phyloP scores from a whole-genome alignment of 1,140 invertebrate species.

The Formica exsecta region DNA sequence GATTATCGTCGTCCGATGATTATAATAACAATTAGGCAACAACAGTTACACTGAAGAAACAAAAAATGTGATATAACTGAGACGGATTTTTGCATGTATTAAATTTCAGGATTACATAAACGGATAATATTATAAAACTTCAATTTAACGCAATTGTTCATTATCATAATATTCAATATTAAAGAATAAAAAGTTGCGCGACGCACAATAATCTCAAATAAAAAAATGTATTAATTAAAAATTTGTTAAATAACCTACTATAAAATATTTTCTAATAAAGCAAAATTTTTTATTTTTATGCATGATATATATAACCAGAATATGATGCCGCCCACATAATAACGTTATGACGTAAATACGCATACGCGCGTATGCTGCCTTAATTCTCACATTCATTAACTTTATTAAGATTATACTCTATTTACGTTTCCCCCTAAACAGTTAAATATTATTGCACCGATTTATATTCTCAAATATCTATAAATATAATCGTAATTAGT shows the following conservation, averaged over 20 bases:
- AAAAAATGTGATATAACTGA: background rate
- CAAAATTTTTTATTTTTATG: background rate
- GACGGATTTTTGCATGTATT: background rate
- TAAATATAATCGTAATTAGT: background rate
- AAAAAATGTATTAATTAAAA: background rate
- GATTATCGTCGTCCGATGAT: background rate
- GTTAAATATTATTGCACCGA: background rate
- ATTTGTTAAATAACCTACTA: background rate
- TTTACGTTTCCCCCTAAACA: too few species aligned
- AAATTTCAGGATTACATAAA: background rate
- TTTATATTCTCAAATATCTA: background rate
- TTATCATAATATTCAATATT: background rate
- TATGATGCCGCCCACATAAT: background rate
- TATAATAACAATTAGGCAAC: background rate
- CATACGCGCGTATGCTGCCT: too few species aligned
- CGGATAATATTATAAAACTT: background rate
- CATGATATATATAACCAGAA: constrained; percentile 9
- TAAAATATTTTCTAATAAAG: constrained; percentile 16
- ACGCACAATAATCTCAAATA: background rate
- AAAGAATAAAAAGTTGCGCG: background rate
- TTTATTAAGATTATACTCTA: too few species aligned
- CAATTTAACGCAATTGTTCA: background rate
- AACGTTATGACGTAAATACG: too few species aligned
- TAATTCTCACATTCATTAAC: too few species aligned
- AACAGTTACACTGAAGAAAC: background rate